phyloP scores from a whole-genome alignment of 2,888 invertebrate species.

The Mythimna pallens region DNA sequence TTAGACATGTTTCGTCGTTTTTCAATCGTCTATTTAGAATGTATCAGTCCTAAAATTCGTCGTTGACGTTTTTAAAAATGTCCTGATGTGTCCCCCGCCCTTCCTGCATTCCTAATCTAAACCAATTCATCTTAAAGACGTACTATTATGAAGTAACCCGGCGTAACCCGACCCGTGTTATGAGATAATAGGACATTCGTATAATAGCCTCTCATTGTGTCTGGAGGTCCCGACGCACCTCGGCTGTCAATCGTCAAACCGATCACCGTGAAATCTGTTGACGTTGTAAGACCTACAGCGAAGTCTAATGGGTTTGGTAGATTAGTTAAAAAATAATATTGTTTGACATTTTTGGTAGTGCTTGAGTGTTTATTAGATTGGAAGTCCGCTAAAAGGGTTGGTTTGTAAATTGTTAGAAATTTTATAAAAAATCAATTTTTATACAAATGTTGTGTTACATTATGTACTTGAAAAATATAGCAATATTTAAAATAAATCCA shows the following conservation, averaged over 20 bases:
- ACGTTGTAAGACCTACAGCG: slow-evolving; percentile 79
- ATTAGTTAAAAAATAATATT: slow-evolving; percentile 63
- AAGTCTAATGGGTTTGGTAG: slow-evolving; percentile 61
- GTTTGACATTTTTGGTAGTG: slow-evolving; percentile 4
- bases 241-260: slow-evolving; percentile 77
- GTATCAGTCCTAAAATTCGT: slow-evolving; percentile 38
- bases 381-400: slow-evolving; percentile 1
- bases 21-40: neutral
- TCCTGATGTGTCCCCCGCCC: slow-evolving; percentile 60
- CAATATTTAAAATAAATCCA: no score
- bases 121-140: slow-evolving; percentile 81
- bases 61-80: slow-evolving; percentile 59
- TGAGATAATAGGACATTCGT: slow-evolving; percentile 82
- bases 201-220: slow-evolving; percentile 75
- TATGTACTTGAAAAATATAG: no score
- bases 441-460: no score
- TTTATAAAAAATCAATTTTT: neutral
- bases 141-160: slow-evolving; percentile 79
- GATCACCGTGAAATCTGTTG: slow-evolving; percentile 81
- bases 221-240: slow-evolving; percentile 53
- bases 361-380: neutral
- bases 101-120: slow-evolving; percentile 72
- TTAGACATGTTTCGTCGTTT: neutral
- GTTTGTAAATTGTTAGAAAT: slow-evolving; percentile 5
- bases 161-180: slow-evolving; percentile 84